Base-by-base conservation (phyloP, 2,113 vertebrate species). In the Alethe diademata region DNA sequence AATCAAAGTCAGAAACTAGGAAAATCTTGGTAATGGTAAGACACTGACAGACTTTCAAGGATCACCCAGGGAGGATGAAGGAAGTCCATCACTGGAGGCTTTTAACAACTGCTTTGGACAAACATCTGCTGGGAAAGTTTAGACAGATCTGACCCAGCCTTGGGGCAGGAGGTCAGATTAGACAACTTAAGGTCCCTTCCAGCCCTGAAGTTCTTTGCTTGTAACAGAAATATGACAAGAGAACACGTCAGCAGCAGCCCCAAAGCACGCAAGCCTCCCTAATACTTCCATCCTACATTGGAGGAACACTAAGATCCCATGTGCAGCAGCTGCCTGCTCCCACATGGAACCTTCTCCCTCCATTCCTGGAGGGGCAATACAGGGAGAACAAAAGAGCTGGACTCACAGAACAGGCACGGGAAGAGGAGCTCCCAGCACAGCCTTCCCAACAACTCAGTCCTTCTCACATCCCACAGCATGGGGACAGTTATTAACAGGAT, bases 91-190 rank as follows among this genome's bases (percentile, higher is more conserved):
- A 69, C 48, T 60, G 45, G 26, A 78, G 40, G 53, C 60, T 84
- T 83, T 89, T 71, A 91, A 87, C 51, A 92, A 93, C 43, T 64
- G 40, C 2, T 9, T 40, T 90, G 87, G 65, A 91, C 73, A 95
- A 96, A 93, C 36, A 93, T 71, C 84, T 93, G 88, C 87, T 93
- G 92, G 92, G 88, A 92, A 95, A 93, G 92, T 92, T 95, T 90
- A 87, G 58, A 76, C 8, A 92, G 96, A 72, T 58, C 43, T 94
- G 95, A 91, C 69, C 53, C 61, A 67, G 65, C 31, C 60, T 33
- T 71, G 64, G 47, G 51, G 69, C 76, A 86, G 48, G 24, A 85
- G 78, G 93, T 94, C 93, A 79, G 6, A 75, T 51, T 9, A 60
- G 65, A 87, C 65, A 87, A 57, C 1, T 56, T 71, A 23, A 74